Evolutionary conservation across 2,888 invertebrate species (phyloP), one percentile per base, ranked within the genome.

Genomic region (Cybosia mesomella): DNA sequence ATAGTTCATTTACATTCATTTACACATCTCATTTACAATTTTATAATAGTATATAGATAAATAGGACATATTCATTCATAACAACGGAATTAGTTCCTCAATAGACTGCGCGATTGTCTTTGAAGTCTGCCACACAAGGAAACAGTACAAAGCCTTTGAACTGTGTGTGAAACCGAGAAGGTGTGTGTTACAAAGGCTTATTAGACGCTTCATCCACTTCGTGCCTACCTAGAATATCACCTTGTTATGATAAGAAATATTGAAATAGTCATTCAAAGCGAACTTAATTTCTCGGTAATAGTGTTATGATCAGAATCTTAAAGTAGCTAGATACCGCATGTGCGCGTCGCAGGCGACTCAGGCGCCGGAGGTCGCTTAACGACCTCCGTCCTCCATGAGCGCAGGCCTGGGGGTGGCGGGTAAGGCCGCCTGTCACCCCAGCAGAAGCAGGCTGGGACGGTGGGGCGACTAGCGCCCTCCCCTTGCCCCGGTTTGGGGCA

Each of bases 61-160:
- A n/a, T 18, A 39, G 24, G 18, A 21, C 39, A 11, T 10, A 28
- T 13, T 49, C 28, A 55, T 11, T 13, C n/a, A n/a, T 64, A 22
- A 36, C 24, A 36, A 11, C 55, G 15, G 39, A 55, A 64, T 39
- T 58, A 54, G 36, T 24, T 66, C 53, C 53, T 53, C 55, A 66
- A 70, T 64, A 34, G 21, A 62, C 32, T 28, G 34, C 49, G 13
- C 39, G 55, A 65, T n/a, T 65, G 73, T 64, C 28, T 55, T 39
- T 66, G 49, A 58, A 73, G 54, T 60, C 43, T 55, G 39, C 55
- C 49, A 36, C 39, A 60, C 60, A 59, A 53, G 53, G 59, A n/a
- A 55, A 58, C 39, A 22, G 54, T 59, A 53, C 13, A 39, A 58
- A 54, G 34, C 60, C 60, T 66, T 66, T 66, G 66, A 66, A 61